phyloP scores from a whole-genome alignment of 1,140 invertebrate species.

The Rhagoletis zephyria region DNA sequence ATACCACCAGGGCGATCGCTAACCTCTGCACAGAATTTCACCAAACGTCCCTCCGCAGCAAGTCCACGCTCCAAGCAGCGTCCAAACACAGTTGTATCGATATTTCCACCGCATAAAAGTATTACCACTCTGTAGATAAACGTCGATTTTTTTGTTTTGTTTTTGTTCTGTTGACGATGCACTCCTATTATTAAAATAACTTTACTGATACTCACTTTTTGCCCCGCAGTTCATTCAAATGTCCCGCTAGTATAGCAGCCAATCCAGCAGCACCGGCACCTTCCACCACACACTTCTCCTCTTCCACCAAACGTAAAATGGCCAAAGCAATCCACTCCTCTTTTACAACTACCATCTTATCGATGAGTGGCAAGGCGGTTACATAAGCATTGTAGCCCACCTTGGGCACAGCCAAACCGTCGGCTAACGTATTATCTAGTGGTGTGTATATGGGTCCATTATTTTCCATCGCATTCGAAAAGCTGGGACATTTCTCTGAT shows the following conservation, averaged over 20 bases:
- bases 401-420: slow-evolving; percentile 91
- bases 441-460: slow-evolving; percentile 81
- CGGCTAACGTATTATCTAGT: slow-evolving; percentile 86
- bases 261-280: slow-evolving; percentile 91
- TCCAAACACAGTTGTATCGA: slow-evolving; percentile 92
- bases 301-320: slow-evolving; percentile 88
- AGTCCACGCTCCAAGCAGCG: slow-evolving; percentile 90
- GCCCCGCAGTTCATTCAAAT: slow-evolving; percentile 86
- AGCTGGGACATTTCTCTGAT: slow-evolving; percentile 90
- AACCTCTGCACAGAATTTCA: slow-evolving; percentile 90
- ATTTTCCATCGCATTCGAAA: slow-evolving; percentile 81
- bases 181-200: too few species aligned
- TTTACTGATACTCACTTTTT: slow-evolving; percentile 80
- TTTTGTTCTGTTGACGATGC: too few species aligned
- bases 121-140: slow-evolving; percentile 79
- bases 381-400: slow-evolving; percentile 91
- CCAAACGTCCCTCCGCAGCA: slow-evolving; percentile 88
- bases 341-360: slow-evolving; percentile 87
- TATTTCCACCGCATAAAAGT: slow-evolving; percentile 91
- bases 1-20: slow-evolving; percentile 90
- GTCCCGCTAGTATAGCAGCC: slow-evolving; percentile 88
- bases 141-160: too few species aligned
- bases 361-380: slow-evolving; percentile 84
- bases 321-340: slow-evolving; percentile 91
- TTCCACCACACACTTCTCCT: slow-evolving; percentile 94